phyloP scores from a whole-genome alignment of 2,113 vertebrate genomes.

The Pseudorasbora parva region DNA sequence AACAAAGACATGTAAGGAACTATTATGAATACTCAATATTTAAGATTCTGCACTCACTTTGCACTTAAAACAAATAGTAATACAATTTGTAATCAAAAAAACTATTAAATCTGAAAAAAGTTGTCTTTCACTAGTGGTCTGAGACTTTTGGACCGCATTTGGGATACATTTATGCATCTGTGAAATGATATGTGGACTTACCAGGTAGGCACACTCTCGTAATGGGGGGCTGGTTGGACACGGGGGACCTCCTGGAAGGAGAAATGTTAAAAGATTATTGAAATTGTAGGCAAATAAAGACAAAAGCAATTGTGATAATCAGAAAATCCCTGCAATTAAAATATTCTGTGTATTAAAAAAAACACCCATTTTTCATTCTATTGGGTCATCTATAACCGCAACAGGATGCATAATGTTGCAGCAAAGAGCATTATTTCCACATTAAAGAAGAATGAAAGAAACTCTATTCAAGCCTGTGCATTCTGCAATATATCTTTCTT shows the following conservation, averaged over 20 bases:
- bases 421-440: neutral
- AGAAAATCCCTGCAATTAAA: conserved; percentile 1
- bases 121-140: neutral
- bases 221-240: conserved; percentile 85
- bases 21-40: neutral
- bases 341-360: neutral
- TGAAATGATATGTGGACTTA: conserved; percentile 67
- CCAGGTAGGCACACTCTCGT: conserved; percentile 94
- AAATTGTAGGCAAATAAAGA: neutral
- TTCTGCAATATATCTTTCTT: neutral
- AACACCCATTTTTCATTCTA: neutral
- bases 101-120: neutral
- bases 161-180: neutral
- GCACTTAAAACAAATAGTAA: neutral
- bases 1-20: neutral
- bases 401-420: neutral
- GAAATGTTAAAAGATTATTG: conserved; percentile 16
- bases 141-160: neutral
- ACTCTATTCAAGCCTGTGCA: neutral
- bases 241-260: conserved; percentile 89
- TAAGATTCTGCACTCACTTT: neutral
- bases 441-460: neutral
- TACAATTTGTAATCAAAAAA: neutral
- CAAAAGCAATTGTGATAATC: neutral
- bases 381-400: neutral